A percentile compares a stretch with the other conserved stretches of the same genome.
These are phyloP conservation scores for Echinarachnius parma DNA, from an alignment of 53 echinoderm and acorn worm species.

Conservation along the genomic window DNA sequence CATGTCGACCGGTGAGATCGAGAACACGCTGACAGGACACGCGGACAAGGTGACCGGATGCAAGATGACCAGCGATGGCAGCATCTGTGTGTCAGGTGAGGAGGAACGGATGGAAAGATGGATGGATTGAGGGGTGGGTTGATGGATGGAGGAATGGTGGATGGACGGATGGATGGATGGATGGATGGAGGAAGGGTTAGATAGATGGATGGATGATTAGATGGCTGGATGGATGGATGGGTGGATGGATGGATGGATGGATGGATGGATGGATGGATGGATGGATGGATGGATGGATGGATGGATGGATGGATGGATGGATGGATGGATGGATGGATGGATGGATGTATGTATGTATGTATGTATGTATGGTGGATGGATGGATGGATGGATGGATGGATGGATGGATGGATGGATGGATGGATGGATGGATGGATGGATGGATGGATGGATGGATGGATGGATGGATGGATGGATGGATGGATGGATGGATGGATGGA, in stretches of 20 bases:
- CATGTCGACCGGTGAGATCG: slow-evolving; percentile 93
- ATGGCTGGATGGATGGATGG: no score
- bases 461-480: no score
- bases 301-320: slow-evolving; percentile 1
- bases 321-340: no score
- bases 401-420: slow-evolving; percentile 1
- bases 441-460: no score
- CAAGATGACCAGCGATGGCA: slow-evolving; percentile 96
- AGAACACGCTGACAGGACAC: slow-evolving; percentile 90
- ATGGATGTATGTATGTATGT: slow-evolving; percentile 28
- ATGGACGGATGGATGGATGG: no score
- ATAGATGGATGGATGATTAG: no score
- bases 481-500: no score
- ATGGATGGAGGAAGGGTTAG: no score
- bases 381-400: background rate
- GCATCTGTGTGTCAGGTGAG: slow-evolving; percentile 84
- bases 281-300: background rate
- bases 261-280: background rate
- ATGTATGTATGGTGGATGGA: slow-evolving; percentile 1
- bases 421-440: no score
- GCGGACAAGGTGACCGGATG: slow-evolving; percentile 77
- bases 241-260: no score
- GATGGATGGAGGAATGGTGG: no score
- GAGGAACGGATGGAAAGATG: background rate
- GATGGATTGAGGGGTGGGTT: no score